Percentiles rank a stretch among this genome's conserved stretches.
phyloP scores from a whole-genome alignment of 2,888 invertebrate species.

The Notocelia uddmanniana region DNA sequence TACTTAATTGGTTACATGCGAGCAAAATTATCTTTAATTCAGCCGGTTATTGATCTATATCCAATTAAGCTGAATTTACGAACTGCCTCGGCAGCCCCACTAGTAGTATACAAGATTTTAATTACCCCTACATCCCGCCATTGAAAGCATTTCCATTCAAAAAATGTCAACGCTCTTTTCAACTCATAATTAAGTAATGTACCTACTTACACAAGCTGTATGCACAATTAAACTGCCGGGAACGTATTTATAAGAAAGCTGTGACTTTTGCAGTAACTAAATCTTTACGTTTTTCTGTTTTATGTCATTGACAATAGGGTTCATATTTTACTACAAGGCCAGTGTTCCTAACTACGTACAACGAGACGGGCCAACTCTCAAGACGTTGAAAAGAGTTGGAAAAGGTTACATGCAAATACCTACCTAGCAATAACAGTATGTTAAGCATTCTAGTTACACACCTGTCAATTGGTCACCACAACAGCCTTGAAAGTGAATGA shows the following conservation, averaged over 20 bases:
- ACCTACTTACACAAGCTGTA: slow-evolving; percentile 9
- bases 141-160: slow-evolving; percentile 49
- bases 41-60: slow-evolving; percentile 23
- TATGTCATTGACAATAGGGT: neutral
- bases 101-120: slow-evolving; percentile 29
- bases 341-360: too few species aligned
- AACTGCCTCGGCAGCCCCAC: slow-evolving; percentile 1
- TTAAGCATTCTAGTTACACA: too few species aligned
- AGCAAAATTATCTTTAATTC: slow-evolving; percentile 28
- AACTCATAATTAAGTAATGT: slow-evolving; percentile 58
- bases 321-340: neutral
- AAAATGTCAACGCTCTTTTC: slow-evolving; percentile 58
- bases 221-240: slow-evolving; percentile 1
- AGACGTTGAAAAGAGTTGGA: neutral
- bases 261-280: neutral
- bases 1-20: slow-evolving; percentile 27
- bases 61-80: slow-evolving; percentile 30
- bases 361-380: neutral
- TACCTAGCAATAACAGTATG: neutral
- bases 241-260: neutral
- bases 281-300: neutral
- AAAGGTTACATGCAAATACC: neutral
- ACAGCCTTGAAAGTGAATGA: too few species aligned
- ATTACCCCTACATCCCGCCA: slow-evolving; percentile 29
- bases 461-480: too few species aligned